Evolutionary conservation across 2,113 vertebrate species (phyloP).

Genomic region (Eupsittula cactorum): DNA sequence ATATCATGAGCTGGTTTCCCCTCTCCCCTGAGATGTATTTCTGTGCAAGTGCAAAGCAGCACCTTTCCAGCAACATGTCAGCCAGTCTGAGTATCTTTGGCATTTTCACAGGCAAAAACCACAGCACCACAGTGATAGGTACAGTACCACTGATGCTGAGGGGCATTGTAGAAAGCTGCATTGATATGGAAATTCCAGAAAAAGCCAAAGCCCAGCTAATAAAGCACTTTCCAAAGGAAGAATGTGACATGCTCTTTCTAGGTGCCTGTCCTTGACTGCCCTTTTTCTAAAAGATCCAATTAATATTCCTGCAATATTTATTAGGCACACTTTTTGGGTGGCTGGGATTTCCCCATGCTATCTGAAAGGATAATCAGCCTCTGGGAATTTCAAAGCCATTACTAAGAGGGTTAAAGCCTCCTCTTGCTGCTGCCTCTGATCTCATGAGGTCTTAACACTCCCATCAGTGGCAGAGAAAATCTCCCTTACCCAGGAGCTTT

Average conservation of each 20-base stretch:
- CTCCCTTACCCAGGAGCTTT: not conserved
- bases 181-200: not conserved
- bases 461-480: not conserved
- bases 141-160: not conserved
- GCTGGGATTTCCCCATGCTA: not conserved
- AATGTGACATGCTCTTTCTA: not conserved
- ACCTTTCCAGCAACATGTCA: slow-evolving; percentile 14
- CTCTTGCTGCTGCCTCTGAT: not conserved
- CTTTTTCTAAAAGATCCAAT: slow-evolving; percentile 33
- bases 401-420: not conserved
- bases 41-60: not conserved
- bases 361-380: not conserved
- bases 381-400: not conserved
- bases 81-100: not conserved
- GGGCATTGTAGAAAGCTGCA: not conserved
- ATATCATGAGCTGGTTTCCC: not conserved
- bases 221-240: not conserved
- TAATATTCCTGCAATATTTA: not conserved
- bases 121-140: not conserved
- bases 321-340: not conserved
- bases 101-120: not conserved
- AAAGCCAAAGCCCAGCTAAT: not conserved
- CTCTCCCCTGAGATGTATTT: not conserved
- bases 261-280: slow-evolving; percentile 15
- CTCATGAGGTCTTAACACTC: not conserved